Percentiles rank a stretch among this genome's conserved stretches.
phyloP scores from a whole-genome alignment of 1,140 invertebrate genomes.

The Marisa cornuarietis region DNA sequence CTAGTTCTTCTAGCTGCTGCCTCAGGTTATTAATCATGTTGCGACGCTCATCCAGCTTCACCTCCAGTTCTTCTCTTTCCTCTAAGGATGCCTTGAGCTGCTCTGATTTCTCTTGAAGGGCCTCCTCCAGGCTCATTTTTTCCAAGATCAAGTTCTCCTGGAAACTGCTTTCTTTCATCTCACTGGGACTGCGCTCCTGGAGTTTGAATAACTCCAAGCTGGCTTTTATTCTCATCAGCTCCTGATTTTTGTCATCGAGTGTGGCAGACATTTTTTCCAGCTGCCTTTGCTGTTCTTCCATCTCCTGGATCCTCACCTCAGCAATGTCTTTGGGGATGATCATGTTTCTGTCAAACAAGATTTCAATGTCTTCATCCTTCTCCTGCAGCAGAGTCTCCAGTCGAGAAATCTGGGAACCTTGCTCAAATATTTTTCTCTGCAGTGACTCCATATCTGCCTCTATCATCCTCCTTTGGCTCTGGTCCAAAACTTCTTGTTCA shows the following conservation, averaged over 20 bases:
- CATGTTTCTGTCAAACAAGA: constrained; percentile 22
- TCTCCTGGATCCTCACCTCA: constrained; percentile 9
- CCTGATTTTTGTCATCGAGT: background rate
- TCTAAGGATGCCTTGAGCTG: constrained; percentile 7
- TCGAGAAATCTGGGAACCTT: constrained; percentile 12
- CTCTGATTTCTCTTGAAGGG: constrained; percentile 19
- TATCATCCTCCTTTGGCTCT: background rate
- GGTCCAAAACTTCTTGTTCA: background rate
- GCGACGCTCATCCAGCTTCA: constrained; percentile 24
- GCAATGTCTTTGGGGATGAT: constrained; percentile 24
- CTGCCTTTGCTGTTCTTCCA: background rate
- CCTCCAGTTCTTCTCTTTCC: constrained; percentile 10
- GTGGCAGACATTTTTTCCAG: background rate
- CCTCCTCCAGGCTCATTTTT: constrained; percentile 26
- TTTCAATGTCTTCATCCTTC: constrained; percentile 23
- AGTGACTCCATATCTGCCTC: constrained; percentile 7
- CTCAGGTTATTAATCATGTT: constrained; percentile 21
- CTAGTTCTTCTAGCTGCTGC: constrained; percentile 23
- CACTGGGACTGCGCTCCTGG: constrained; percentile 1
- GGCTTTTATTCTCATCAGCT: constrained; percentile 4
- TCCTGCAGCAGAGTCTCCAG: constrained; percentile 13
- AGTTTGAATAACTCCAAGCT: constrained; percentile 1
- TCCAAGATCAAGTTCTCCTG: constrained; percentile 17
- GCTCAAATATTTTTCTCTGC: constrained; percentile 10
- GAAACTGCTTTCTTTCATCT: constrained; percentile 5